phyloP scores from a whole-genome alignment of 2,888 invertebrate species.

The Drosophila paranaensis region DNA sequence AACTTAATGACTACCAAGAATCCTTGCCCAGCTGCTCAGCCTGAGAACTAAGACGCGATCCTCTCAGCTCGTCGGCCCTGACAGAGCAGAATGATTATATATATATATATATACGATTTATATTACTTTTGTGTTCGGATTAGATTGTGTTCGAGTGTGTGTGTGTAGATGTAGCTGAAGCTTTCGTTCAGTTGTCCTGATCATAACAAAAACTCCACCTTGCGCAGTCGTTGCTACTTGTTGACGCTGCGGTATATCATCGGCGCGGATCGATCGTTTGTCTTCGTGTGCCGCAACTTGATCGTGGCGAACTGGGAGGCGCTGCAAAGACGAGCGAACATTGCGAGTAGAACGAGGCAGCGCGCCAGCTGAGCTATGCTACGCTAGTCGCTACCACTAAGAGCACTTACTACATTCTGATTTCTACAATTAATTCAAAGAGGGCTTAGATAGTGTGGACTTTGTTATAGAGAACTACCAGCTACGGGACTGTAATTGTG shows the following conservation, averaged over 20 bases:
- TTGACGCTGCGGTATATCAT: slow-evolving; percentile 86
- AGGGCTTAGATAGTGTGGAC: background rate
- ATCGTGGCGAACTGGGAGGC: slow-evolving; percentile 95
- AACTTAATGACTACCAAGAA: slow-evolving; percentile 75
- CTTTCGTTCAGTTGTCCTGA: slow-evolving; percentile 25
- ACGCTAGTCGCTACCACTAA: background rate
- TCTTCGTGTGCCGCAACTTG: slow-evolving; percentile 94
- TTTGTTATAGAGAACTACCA: slow-evolving; percentile 4
- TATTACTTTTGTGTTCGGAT: slow-evolving; percentile 24
- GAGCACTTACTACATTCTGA: slow-evolving; percentile 27
- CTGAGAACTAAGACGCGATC: slow-evolving; percentile 23
- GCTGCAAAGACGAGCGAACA: slow-evolving; percentile 86
- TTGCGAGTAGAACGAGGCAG: slow-evolving; percentile 37
- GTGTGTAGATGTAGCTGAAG: background rate
- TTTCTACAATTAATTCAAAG: slow-evolving; percentile 8
- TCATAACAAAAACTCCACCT: slow-evolving; percentile 72
- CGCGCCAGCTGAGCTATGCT: background rate
- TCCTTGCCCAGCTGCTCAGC: slow-evolving; percentile 60
- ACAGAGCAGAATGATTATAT: slow-evolving; percentile 23
- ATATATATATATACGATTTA: slow-evolving; percentile 22
- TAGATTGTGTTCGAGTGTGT: background rate
- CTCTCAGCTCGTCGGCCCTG: slow-evolving; percentile 23
- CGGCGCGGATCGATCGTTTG: slow-evolving; percentile 94
- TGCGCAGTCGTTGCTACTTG: slow-evolving; percentile 78
- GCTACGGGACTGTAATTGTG: slow-evolving; percentile 24